Evolutionary conservation across 1,140 invertebrate genomes (phyloP).

Genomic region (Drosophila bifasciata): DNA sequence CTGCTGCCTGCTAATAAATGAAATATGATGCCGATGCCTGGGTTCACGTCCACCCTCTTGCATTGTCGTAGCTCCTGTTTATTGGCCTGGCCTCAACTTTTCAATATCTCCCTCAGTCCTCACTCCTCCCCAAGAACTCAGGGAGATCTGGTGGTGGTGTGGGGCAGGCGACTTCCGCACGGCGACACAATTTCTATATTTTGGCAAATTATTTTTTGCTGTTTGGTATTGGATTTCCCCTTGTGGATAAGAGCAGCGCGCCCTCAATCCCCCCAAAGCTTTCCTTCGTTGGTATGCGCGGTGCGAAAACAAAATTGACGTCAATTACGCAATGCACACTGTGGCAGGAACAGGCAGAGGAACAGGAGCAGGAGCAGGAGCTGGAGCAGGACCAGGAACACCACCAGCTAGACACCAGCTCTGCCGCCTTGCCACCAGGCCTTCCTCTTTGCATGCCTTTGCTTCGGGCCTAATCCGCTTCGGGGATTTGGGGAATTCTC

Average conservation of each 20-base stretch:
- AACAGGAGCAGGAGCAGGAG: background rate
- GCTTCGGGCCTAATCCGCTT: slow-evolving; percentile 76
- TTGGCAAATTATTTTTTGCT: slow-evolving; percentile 80
- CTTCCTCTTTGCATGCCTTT: slow-evolving; percentile 25
- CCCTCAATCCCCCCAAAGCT: background rate
- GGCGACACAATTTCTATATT: slow-evolving; percentile 80
- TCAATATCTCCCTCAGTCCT: slow-evolving; percentile 40
- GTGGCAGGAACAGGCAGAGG: slow-evolving; percentile 2
- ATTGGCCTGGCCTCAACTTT: slow-evolving; percentile 61
- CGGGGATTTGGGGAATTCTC: slow-evolving; percentile 83
- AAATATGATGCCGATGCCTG: slow-evolving; percentile 73
- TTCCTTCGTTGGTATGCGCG: slow-evolving; percentile 76
- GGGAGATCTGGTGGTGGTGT: background rate
- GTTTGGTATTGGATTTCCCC: slow-evolving; percentile 72
- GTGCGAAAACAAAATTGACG: slow-evolving; percentile 84
- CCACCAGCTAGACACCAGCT: slow-evolving; percentile 50
- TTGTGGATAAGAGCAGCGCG: too few species aligned
- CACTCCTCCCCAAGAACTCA: background rate
- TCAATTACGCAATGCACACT: slow-evolving; percentile 82
- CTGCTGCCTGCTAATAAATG: slow-evolving; percentile 76
- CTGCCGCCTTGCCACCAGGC: background rate
- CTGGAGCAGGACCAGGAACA: slow-evolving; percentile 8
- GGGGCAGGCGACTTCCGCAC: slow-evolving; percentile 27
- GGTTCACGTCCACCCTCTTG: slow-evolving; percentile 13
- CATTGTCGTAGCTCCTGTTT: slow-evolving; percentile 77